These are phyloP conservation scores for Platysteira castanea DNA, from an alignment of 2,113 vertebrate species.

Conservation along the genomic window DNA sequence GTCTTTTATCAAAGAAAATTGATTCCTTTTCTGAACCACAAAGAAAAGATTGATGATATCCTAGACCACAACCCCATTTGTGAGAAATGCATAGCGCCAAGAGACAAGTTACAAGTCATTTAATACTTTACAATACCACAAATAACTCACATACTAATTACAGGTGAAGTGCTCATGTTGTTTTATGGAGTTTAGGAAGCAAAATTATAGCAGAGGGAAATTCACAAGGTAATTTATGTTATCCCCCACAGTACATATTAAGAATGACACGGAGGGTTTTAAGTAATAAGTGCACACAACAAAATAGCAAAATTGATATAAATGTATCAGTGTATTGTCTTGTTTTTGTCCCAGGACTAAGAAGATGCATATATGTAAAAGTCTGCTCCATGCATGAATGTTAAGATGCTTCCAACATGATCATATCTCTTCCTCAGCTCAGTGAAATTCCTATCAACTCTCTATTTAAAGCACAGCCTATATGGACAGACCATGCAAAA, in stretches of 20 bases:
- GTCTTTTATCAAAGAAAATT: conserved; percentile 74
- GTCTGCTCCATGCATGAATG: neutral
- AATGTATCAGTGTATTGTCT: neutral
- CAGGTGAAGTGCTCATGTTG: neutral
- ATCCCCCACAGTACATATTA: neutral
- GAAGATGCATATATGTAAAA: neutral
- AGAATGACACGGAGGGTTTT: neutral
- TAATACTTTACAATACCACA: neutral
- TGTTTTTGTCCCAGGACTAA: neutral
- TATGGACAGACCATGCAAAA: neutral
- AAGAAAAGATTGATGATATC: conserved; percentile 71
- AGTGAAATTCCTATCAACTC: neutral
- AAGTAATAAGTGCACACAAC: neutral
- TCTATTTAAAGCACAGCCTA: neutral
- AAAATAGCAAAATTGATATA: neutral
- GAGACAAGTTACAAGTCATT: conserved; percentile 35
- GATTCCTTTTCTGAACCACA: conserved; percentile 68
- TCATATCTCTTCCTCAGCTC: neutral
- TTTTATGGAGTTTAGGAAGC: neutral
- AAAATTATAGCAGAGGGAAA: neutral
- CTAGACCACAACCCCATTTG: conserved; percentile 47
- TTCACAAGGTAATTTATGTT: neutral
- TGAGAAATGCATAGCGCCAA: conserved; percentile 31
- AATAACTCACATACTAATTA: conserved; percentile 29
- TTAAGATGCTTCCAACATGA: neutral